Conservation (phyloP, 2,888 invertebrate species). For the Cepaea hortensis region DNA sequence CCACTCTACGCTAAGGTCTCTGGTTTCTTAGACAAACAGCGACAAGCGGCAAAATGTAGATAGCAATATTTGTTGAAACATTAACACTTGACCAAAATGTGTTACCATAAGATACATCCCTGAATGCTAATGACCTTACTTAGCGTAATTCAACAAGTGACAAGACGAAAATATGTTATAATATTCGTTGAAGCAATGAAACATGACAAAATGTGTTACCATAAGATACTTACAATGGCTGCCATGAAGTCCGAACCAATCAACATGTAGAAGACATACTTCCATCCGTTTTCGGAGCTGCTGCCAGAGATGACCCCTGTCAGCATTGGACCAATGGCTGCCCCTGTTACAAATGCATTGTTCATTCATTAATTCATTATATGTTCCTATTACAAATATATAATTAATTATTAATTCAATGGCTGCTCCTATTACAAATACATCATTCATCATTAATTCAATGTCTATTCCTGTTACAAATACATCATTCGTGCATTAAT, state of each 20-base stretch:
- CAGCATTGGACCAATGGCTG: slow-evolving; percentile 92
- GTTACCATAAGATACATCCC: too few relatives aligned
- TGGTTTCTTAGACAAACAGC: too few relatives aligned
- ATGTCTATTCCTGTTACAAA: slow-evolving; percentile 87
- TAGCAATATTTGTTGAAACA: too few relatives aligned
- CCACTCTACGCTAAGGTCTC: too few relatives aligned
- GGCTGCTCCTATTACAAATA: slow-evolving; percentile 85
- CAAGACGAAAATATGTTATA: background rate
- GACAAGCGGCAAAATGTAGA: too few relatives aligned
- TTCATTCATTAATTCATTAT: too few relatives aligned
- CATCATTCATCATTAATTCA: slow-evolving; percentile 84
- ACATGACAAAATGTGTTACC: background rate
- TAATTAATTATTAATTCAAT: slow-evolving; percentile 78
- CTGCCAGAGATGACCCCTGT: slow-evolving; percentile 83
- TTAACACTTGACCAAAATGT: too few relatives aligned
- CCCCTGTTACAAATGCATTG: slow-evolving; percentile 80
- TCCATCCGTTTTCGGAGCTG: slow-evolving; percentile 80
- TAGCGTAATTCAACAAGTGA: too few relatives aligned
- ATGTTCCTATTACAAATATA: too few relatives aligned
- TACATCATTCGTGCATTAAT: slow-evolving; percentile 80
- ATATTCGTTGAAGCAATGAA: background rate
- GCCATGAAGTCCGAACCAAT: slow-evolving; percentile 88
- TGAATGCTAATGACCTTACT: too few relatives aligned
- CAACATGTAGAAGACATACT: slow-evolving; percentile 92
- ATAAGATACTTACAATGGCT: slow-evolving; percentile 76